These are phyloP conservation scores for Zygogramma bicolorata DNA, from an alignment of 2,888 invertebrate genomes.

Conservation along the genomic window DNA sequence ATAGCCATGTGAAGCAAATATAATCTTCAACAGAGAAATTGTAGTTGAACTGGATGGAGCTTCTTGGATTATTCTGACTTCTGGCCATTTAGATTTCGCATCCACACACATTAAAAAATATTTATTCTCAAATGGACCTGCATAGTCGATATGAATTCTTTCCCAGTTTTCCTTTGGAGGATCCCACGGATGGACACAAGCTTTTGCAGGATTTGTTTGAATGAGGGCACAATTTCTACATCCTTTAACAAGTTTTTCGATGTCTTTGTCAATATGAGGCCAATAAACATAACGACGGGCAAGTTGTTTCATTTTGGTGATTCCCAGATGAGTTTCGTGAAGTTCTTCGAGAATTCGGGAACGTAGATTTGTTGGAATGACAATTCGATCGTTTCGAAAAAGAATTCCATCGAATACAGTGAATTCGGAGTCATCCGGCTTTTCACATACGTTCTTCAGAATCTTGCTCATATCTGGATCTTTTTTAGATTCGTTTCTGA, in stretches of 20 bases:
- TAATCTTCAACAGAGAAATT: not conserved
- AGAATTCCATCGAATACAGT: not conserved
- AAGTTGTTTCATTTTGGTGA: not conserved
- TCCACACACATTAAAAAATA: too few species aligned
- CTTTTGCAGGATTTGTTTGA: not conserved
- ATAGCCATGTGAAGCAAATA: not conserved
- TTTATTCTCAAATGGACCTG: too few species aligned
- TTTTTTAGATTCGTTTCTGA: not conserved
- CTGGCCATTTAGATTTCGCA: too few species aligned
- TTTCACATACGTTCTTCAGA: too few species aligned
- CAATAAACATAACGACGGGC: not conserved
- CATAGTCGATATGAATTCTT: too few species aligned
- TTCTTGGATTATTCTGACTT: too few species aligned
- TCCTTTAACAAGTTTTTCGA: not conserved
- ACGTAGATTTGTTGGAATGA: not conserved
- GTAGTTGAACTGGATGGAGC: not conserved
- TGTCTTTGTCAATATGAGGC: not conserved
- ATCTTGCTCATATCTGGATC: too few species aligned
- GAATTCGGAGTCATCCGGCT: too few species aligned
- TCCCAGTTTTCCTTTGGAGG: too few species aligned
- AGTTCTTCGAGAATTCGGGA: not conserved
- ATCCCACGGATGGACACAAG: too few species aligned
- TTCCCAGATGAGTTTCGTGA: not conserved
- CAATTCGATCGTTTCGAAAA: not conserved
- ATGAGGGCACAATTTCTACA: not conserved